phyloP scores from a whole-genome alignment of 92 coral and sea anemone genomes.

The Metridium senile region DNA sequence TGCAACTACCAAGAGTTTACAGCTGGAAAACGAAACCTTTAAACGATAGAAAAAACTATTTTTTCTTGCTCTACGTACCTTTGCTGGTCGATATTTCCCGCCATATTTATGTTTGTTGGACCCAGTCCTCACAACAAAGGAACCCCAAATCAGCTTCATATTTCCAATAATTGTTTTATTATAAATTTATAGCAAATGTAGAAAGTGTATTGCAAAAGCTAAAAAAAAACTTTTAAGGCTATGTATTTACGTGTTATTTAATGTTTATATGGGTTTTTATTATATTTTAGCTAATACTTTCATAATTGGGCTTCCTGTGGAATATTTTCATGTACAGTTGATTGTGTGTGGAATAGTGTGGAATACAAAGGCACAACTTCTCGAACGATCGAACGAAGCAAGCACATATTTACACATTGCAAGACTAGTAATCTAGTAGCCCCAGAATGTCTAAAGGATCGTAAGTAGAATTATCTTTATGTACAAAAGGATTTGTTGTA shows the following conservation, averaged over 20 bases:
- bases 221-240: neutral
- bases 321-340: neutral
- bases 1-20: neutral
- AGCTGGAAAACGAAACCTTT: neutral
- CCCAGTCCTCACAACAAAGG: constrained; percentile 16
- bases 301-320: constrained; percentile 9
- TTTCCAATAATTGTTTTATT: no score
- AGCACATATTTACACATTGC: neutral
- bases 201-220: no score
- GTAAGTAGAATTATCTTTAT: neutral
- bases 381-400: neutral
- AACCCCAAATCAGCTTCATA: constrained; percentile 3
- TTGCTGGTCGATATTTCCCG: constrained; percentile 38
- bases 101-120: constrained; percentile 42
- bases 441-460: neutral
- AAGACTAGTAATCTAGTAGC: neutral
- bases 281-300: neutral
- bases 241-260: neutral
- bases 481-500: no score
- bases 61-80: constrained; percentile 2
- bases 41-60: neutral
- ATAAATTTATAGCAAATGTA: no score
- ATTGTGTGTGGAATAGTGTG: neutral
- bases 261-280: neutral
- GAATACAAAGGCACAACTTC: neutral